Conservation (phyloP, 2,888 invertebrate genomes). For the Eumacrocentrus americanus region DNA sequence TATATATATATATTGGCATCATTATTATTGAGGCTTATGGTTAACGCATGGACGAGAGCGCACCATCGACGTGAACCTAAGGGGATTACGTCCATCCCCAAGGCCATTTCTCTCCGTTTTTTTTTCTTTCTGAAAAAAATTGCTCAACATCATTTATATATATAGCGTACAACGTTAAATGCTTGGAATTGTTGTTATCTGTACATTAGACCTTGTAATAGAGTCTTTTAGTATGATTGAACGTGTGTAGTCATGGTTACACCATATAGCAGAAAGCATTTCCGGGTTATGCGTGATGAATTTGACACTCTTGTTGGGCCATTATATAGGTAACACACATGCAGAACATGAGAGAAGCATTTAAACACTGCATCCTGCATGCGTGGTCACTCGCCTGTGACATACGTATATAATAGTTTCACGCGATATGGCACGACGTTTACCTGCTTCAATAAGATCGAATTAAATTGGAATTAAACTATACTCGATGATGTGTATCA, state of each 20-base stretch:
- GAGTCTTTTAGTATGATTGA: conserved; percentile 11
- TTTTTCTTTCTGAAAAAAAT: background rate
- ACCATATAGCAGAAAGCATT: conserved; percentile 23
- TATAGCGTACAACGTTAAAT: too few relatives aligned
- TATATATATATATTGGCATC: conserved; percentile 19
- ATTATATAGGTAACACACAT: background rate
- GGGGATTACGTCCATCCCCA: conserved; percentile 39
- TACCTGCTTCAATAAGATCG: conserved; percentile 26
- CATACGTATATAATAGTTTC: too few relatives aligned
- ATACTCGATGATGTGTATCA: conserved; percentile 13
- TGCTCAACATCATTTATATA: background rate
- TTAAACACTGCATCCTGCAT: too few relatives aligned
- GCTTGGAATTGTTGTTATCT: too few relatives aligned
- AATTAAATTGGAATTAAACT: conserved; percentile 23
- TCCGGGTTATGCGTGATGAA: conserved; percentile 47
- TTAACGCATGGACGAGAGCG: conserved; percentile 44
- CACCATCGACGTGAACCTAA: conserved; percentile 37
- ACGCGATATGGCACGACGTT: conserved; percentile 8
- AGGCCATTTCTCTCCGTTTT: conserved; percentile 33
- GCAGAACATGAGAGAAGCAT: background rate
- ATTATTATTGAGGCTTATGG: conserved; percentile 45
- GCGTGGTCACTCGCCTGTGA: conserved; percentile 21
- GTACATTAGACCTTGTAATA: background rate
- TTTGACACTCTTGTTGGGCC: conserved; percentile 42
- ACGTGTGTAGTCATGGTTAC: conserved; percentile 28